Percentiles rank a stretch among this genome's conserved stretches.
These are phyloP conservation scores for Dolichoris vasculosae DNA, from an alignment of 1,140 invertebrate genomes.

Conservation along the genomic window DNA sequence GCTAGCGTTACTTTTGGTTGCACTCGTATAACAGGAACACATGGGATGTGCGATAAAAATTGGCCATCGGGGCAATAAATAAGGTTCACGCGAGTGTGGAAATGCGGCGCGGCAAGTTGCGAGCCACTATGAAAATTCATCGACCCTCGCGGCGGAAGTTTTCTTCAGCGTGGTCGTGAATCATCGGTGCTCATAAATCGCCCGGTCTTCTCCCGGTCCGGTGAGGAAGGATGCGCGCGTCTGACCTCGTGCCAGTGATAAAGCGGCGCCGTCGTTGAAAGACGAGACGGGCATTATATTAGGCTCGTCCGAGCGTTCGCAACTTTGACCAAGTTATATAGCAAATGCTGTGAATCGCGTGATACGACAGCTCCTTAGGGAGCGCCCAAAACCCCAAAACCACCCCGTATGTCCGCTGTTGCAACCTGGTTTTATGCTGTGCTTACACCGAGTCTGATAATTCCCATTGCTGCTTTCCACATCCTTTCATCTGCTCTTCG, in stretches of 20 bases:
- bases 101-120: neutral
- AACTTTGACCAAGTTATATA: conserved; percentile 25
- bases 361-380: neutral
- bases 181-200: conserved; percentile 43
- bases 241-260: neutral
- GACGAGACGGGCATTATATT: conserved; percentile 20
- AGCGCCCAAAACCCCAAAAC: neutral
- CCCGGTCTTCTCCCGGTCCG: neutral
- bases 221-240: conserved; percentile 6
- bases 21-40: neutral
- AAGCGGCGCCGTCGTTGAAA: conserved; percentile 13
- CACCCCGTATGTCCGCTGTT: neutral
- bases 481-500: neutral
- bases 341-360: neutral
- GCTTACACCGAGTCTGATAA: neutral
- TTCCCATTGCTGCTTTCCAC: neutral
- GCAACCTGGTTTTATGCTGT: neutral
- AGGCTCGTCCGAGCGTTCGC: neutral
- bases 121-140: conserved; percentile 45
- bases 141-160: conserved; percentile 23
- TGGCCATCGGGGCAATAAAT: conserved; percentile 32
- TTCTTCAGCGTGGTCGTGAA: conserved; percentile 41
- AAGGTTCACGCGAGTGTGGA: neutral
- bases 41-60: conserved; percentile 7
- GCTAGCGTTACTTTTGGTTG: neutral